Conservation (phyloP, 2,888 invertebrate species). For the Trissonchulus latispiculum region DNA sequence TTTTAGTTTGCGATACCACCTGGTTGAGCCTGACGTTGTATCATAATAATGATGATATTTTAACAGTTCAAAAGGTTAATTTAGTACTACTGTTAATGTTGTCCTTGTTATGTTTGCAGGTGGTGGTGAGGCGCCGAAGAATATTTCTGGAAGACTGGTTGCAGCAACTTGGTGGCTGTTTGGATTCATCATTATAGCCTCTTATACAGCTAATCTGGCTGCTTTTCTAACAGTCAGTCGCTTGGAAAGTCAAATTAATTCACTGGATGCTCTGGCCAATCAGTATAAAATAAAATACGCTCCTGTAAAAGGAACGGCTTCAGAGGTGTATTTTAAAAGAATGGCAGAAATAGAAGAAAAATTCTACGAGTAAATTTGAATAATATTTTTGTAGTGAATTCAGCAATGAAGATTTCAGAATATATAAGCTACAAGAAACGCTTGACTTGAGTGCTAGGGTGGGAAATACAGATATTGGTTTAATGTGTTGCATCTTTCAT, state of each 20-base stretch:
- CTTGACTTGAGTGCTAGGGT: no score
- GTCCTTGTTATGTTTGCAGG: slow-evolving; percentile 50
- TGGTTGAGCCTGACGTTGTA: no score
- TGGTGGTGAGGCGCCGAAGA: slow-evolving; percentile 90
- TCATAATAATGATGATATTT: no score
- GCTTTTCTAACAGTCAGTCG: slow-evolving; percentile 67
- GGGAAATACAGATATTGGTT: no score
- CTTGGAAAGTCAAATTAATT: slow-evolving; percentile 27
- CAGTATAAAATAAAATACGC: slow-evolving; percentile 94
- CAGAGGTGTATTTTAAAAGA: slow-evolving; percentile 84
- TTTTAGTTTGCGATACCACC: no score
- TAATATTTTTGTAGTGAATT: no score
- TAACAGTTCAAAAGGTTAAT: no score
- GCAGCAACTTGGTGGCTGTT: slow-evolving; percentile 99
- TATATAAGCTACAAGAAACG: no score
- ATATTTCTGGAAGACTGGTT: slow-evolving; percentile 80
- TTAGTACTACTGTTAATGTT: no score
- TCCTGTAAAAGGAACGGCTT: slow-evolving; percentile 71
- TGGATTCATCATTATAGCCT: slow-evolving; percentile 95
- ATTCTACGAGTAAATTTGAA: slow-evolving; percentile 87
- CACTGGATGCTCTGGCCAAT: slow-evolving; percentile 82
- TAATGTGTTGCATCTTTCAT: no score
- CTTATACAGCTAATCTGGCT: slow-evolving; percentile 93
- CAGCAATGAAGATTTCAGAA: no score
- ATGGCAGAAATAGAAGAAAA: slow-evolving; percentile 89